Evolutionary conservation across 2,797 vertebrate genomes (phyloP), one percentile per base, ranked within the genome.

Genomic region (Sebastiscus albofasciatus): DNA sequence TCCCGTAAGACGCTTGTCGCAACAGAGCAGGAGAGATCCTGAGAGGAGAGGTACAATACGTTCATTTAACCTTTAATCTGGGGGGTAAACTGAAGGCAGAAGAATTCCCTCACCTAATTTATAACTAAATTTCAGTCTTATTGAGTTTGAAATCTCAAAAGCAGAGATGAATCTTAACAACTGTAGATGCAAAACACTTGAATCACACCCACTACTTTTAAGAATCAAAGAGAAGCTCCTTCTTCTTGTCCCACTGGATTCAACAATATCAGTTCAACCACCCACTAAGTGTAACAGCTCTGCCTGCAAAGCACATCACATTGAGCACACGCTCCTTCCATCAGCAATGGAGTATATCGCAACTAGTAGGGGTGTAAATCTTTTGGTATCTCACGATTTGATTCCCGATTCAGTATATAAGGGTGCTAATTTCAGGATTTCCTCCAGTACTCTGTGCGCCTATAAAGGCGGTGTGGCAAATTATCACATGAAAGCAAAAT

Each of bases 1-100:
- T 99, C 80, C 98, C 98, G 0, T 99, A 99, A 0, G 98, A 99
- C 0, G 98, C 98, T 90, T 99, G 98, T 69, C 98, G 94, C 80
- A 99, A 89, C 72, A 99, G 93, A 0, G 98, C 98, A 0, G 98
- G 98, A 7, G 97, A 98, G 8, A 99, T 99, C 92, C 98, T 99
- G 91, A 4, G 42, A 59, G 39, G 22, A 83, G 49, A 56, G 22
- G 26, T 1, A 20, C 33, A 13, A 64, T 3, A 9, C 3, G 9
- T 71, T 67, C 12, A 29, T 60, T 24, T 49, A 22, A 34, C 26
- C 27, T 60, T 46, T 18, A 36, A 1, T 0, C 2, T 34, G 9
- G 2, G 1, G 0, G 2, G 14, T 52, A 0, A 52, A 49, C 42
- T 49, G 42, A 49, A 49, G 42, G 42, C 42, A 49, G 42, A 10